A percentile compares a stretch with the other conserved stretches of the same genome.
Evolutionary conservation across 2,888 invertebrate species (phyloP).

Genomic region (Heliothis peltigera): DNA sequence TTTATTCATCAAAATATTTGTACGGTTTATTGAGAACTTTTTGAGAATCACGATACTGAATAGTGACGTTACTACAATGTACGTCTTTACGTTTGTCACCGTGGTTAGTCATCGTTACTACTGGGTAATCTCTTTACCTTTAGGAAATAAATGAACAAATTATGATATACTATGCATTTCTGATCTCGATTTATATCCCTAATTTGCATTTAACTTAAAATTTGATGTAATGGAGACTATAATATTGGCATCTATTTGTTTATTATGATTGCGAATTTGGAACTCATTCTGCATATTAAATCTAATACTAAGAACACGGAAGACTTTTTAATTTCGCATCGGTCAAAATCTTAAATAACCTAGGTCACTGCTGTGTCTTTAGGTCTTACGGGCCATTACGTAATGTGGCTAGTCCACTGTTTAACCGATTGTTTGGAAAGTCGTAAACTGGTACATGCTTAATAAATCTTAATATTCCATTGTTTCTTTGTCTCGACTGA

Average conservation of each 20-base stretch:
- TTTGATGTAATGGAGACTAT: too few relatives aligned
- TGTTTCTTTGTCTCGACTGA: constrained; percentile 74
- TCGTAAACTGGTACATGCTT: constrained; percentile 67
- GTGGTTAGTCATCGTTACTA: too few relatives aligned
- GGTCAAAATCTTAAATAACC: constrained; percentile 2
- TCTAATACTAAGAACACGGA: constrained; percentile 6
- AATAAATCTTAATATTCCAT: constrained; percentile 78
- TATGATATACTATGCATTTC: too few relatives aligned
- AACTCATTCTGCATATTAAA: neutral
- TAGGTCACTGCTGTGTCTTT: constrained; percentile 47
- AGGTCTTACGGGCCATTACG: constrained; percentile 51
- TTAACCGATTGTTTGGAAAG: constrained; percentile 72
- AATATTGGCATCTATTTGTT: too few relatives aligned
- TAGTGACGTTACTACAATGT: too few relatives aligned
- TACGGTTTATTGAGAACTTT: neutral
- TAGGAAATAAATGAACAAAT: too few relatives aligned
- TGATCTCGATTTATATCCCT: too few relatives aligned
- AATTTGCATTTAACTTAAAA: too few relatives aligned
- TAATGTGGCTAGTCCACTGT: constrained; percentile 41
- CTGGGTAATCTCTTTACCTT: too few relatives aligned
- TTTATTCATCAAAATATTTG: constrained; percentile 10
- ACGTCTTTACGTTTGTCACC: too few relatives aligned
- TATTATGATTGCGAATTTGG: too few relatives aligned
- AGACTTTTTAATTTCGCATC: too few relatives aligned
- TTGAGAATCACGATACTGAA: constrained; percentile 12